phyloP scores from a whole-genome alignment of 2,113 vertebrate genomes.

The Calidris pygmaea region DNA sequence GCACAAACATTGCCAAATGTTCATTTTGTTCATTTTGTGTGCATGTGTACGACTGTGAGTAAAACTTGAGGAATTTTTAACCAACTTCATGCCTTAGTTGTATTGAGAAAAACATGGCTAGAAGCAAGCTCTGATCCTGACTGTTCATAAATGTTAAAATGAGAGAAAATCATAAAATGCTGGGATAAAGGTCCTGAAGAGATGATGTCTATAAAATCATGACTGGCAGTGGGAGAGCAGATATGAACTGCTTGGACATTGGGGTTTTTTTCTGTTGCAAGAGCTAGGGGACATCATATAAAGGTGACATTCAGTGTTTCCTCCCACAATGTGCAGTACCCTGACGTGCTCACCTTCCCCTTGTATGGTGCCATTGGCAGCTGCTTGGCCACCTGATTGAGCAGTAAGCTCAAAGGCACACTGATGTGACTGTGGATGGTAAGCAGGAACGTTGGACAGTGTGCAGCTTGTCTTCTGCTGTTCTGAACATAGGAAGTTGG shows the following conservation, averaged over 20 bases:
- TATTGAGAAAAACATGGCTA: neutral
- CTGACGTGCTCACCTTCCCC: neutral
- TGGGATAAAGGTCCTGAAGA: neutral
- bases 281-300: neutral
- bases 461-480: neutral
- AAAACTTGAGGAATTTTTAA: slow-evolving; percentile 9
- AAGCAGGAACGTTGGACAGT: neutral
- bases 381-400: neutral
- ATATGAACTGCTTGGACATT: neutral
- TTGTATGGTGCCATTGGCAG: neutral
- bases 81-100: neutral
- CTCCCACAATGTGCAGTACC: neutral
- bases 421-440: neutral
- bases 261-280: neutral
- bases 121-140: neutral
- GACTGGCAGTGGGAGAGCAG: neutral
- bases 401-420: neutral
- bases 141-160: neutral
- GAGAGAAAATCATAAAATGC: neutral
- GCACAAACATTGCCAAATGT: neutral
- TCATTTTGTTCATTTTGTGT: neutral
- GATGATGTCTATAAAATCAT: neutral
- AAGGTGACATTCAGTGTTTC: neutral
- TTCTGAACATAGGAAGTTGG: neutral
- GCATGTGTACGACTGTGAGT: neutral